Base-by-base conservation (phyloP, 1,140 invertebrate genomes). In the Brachystomella parvula region DNA sequence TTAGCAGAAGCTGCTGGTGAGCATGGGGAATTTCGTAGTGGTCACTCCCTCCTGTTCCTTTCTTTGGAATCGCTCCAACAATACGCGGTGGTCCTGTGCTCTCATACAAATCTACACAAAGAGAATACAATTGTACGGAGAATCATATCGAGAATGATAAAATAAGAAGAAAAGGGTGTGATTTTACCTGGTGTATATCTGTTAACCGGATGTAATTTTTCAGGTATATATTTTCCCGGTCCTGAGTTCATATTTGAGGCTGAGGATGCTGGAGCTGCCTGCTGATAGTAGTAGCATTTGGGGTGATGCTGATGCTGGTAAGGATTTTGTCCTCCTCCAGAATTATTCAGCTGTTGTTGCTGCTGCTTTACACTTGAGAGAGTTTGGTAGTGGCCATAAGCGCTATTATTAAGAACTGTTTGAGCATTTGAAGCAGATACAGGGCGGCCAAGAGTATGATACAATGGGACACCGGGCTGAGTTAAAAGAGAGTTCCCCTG, bases 51-150 rank as follows among this genome's bases (percentile, higher is more conserved):
- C 49, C 49, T 26, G 71, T 57, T 63, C 68, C 70, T 47, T 73
- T 75, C 78, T 90, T 91, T 59, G 89, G 88, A 75, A 89, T 83
- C 49, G 88, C 84, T 35, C 87, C 88, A 26, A 90, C 87, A 65
- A 91, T 89, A 67, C 89, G 83, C 21, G 72, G 72, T 24, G 72
- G 72, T 24, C 68, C 71, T 21, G 32, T 64, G 32, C 67, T 73
- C 26, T 73, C 72, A 29, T 68, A 68, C n/a, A 73, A 39, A 66
- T 73, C 72, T 73, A 47, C 47, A 61, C 56, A 33, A 32, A 66
- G 44, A 29, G 24, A 30, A 60, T 17, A 63, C 49, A 56, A 44
- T 6, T 19, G 12, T 53, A 53, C 6, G 6, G 35, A n/a, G n/a
- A 30, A 32, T 49, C 56, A 64, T 33, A 1, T 35, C 35, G 61